These are phyloP conservation scores for Mamestra brassicae DNA, from an alignment of 2,888 invertebrate species.

Conservation along the genomic window DNA sequence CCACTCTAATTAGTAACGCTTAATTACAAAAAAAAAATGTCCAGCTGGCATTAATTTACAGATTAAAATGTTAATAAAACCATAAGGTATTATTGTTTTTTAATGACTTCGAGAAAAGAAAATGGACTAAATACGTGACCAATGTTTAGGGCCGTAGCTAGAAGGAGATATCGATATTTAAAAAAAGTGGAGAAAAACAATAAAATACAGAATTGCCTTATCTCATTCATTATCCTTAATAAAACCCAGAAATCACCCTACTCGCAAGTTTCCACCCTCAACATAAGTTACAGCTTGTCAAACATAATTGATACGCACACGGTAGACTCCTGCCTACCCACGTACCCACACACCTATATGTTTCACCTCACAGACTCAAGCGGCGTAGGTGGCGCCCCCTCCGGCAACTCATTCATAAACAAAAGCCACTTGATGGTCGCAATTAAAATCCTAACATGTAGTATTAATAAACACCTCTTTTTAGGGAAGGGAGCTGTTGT, in stretches of 20 bases:
- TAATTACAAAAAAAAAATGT: too few relatives aligned
- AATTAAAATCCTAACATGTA: slow-evolving; percentile 89
- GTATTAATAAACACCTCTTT: slow-evolving; percentile 84
- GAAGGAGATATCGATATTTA: too few relatives aligned
- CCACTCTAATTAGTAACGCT: too few relatives aligned
- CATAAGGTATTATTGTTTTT: too few relatives aligned
- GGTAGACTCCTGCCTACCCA: slow-evolving; percentile 13
- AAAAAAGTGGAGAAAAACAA: too few relatives aligned
- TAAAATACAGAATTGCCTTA: too few relatives aligned
- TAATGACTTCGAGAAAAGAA: too few relatives aligned
- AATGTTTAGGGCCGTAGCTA: too few relatives aligned
- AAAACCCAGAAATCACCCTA: slow-evolving; percentile 8
- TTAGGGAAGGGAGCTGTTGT: slow-evolving; percentile 68
- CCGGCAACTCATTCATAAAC: slow-evolving; percentile 62
- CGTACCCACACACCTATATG: slow-evolving; percentile 1
- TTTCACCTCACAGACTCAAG: slow-evolving; percentile 40
- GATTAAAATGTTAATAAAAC: too few relatives aligned
- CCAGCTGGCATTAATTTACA: too few relatives aligned
- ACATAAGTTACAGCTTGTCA: slow-evolving; percentile 55
- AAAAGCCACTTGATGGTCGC: slow-evolving; percentile 88
- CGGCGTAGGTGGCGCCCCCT: slow-evolving; percentile 37
- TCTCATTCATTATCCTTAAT: not conserved
- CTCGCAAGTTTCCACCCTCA: slow-evolving; percentile 19
- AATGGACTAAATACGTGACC: too few relatives aligned
- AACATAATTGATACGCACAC: slow-evolving; percentile 54